Conservation (phyloP, 2,113 vertebrate species). For the Gopherus flavomarginatus region DNA sequence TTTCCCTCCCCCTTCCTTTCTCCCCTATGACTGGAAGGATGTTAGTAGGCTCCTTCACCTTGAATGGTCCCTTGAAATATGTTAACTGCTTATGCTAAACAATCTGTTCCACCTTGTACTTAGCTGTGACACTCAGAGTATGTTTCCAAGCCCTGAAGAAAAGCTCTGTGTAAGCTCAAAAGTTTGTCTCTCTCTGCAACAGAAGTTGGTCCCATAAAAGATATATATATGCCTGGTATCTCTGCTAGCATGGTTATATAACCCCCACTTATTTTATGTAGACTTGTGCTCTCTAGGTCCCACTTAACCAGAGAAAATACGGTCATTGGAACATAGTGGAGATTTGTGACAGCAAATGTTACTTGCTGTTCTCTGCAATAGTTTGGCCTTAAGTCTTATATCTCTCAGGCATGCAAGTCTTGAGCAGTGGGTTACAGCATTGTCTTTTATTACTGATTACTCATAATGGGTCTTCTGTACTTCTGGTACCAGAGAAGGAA, state of each 20-base stretch:
- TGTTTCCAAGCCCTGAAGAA: background rate
- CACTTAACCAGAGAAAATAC: constrained; percentile 20
- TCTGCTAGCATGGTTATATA: constrained; percentile 37
- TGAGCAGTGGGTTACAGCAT: constrained; percentile 11
- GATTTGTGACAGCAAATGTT: constrained; percentile 8
- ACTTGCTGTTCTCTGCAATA: constrained; percentile 9
- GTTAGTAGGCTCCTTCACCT: background rate
- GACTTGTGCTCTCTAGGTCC: constrained; percentile 58
- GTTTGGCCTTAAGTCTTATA: background rate
- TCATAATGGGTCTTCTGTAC: constrained; percentile 21
- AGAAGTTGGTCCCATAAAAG: background rate
- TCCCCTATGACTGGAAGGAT: background rate
- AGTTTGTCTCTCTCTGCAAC: background rate
- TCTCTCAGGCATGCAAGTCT: constrained; percentile 14
- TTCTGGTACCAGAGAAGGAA: constrained; percentile 34
- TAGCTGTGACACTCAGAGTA: background rate
- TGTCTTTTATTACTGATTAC: constrained; percentile 51
- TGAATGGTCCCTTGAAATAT: background rate
- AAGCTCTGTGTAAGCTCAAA: background rate
- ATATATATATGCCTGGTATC: background rate
- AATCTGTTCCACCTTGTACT: background rate
- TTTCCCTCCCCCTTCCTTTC: background rate
- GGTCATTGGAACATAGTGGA: constrained; percentile 12
- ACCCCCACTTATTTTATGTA: constrained; percentile 50
- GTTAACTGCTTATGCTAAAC: background rate